Base-by-base conservation (phyloP, 2,113 vertebrate species). In the Hassar affinis region DNA sequence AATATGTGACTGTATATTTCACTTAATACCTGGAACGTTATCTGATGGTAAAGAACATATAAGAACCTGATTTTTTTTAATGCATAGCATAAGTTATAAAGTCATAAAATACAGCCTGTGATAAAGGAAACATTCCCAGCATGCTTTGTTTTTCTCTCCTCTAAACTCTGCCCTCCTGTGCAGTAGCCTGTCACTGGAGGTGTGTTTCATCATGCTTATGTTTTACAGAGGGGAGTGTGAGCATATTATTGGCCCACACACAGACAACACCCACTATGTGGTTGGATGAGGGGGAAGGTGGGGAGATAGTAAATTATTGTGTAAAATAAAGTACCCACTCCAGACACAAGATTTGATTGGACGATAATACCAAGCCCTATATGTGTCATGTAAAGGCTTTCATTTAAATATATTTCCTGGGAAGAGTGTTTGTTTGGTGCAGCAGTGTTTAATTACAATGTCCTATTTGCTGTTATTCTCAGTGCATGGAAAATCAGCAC, bases 241-340 rank as follows among this genome's bases (percentile, higher is more conserved):
- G 45, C 79, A 62, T 69, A 25, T 84, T 79, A 94, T 94, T 94
- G 94, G 94, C 88, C 88, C 30, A 83, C 20, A 17, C 84, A 66
- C 85, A 74, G 92, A 92, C 92, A 93, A 93, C 94, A 90, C 94
- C 93, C 89, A 90, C 87, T 83, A 49, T 47, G 52, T 86, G 81
- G 78, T 69, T 78, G 86, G 85, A 81, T 87, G 66, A 89, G 80
- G 84, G 57, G 56, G 47, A 52, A 71, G 84, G 86, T 81, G 84
- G 77, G 57, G 47, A 81, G 74, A 86, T 80, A 69, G 59, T 80
- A 90, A 91, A 89, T 87, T 38, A 77, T 3, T 0, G 5, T 25
- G 51, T n/a, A n/a, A n/a, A n/a, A n/a, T n/a, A n/a, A n/a, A n/a
- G n/a, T n/a, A 56, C 51, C 30, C 51, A 38, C 51, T 22, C 27